phyloP scores from a whole-genome alignment of 1,140 invertebrate species.

The Hetaerina americana region DNA sequence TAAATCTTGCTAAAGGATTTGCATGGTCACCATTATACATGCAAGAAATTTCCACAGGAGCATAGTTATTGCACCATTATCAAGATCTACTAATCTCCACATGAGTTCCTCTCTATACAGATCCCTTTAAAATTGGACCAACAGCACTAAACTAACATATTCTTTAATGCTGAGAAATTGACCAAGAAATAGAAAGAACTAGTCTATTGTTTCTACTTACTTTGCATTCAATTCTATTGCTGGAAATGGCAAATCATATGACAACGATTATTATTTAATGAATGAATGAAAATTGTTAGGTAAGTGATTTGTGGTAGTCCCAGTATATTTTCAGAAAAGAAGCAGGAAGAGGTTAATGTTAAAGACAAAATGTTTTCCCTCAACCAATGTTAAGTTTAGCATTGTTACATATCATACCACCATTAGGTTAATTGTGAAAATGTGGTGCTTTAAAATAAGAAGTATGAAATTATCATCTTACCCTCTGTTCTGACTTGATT shows the following conservation, averaged over 20 bases:
- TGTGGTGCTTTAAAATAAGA: neutral
- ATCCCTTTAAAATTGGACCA: too few relatives aligned
- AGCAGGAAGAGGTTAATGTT: neutral
- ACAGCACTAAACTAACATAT: neutral
- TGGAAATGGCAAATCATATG: neutral
- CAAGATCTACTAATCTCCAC: too few relatives aligned
- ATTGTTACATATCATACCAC: neutral
- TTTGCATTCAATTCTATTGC: neutral
- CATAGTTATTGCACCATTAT: too few relatives aligned
- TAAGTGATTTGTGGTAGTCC: neutral
- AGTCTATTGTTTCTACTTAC: neutral
- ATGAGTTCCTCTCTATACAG: too few relatives aligned
- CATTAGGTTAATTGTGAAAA: neutral
- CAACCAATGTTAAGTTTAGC: neutral
- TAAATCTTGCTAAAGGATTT: too few relatives aligned
- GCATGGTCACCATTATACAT: too few relatives aligned
- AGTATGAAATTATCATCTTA: conserved; percentile 20
- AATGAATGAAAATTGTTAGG: neutral
- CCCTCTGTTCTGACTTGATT: conserved; percentile 32
- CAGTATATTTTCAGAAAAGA: neutral
- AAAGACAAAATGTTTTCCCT: neutral
- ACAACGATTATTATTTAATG: neutral
- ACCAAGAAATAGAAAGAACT: neutral
- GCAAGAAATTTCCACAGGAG: too few relatives aligned
- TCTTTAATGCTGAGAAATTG: neutral